A percentile compares a stretch with the other conserved stretches of the same genome.
These are phyloP conservation scores for Rhamphomyia laevipes DNA, from an alignment of 2,888 invertebrate species.

Conservation along the genomic window DNA sequence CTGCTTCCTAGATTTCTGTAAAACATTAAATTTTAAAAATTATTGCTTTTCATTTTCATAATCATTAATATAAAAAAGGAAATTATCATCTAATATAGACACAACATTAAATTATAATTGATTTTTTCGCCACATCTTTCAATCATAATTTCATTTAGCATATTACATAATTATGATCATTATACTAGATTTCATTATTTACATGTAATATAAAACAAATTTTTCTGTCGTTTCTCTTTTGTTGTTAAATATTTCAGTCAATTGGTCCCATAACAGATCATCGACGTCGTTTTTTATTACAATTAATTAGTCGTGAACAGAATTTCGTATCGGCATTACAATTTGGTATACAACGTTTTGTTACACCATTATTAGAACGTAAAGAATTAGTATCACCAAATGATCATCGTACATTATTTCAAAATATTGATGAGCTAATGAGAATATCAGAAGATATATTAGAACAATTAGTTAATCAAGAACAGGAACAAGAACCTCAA, in stretches of 20 bases:
- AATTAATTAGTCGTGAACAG: conserved; percentile 64
- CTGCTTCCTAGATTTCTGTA: too few species aligned
- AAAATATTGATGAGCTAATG: conserved; percentile 70
- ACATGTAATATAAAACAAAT: conserved; percentile 10
- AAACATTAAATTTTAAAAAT: too few species aligned
- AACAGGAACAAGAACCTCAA: conserved; percentile 60
- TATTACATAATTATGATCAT: too few species aligned
- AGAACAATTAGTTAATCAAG: conserved; percentile 60
- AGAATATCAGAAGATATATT: conserved; percentile 69
- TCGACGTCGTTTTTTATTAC: conserved; percentile 59
- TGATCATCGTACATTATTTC: conserved; percentile 70
- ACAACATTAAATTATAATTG: too few species aligned
- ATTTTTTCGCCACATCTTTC: too few species aligned
- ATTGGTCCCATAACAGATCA: conserved; percentile 39
- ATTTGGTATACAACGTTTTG: conserved; percentile 67
- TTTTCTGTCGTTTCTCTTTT: conserved; percentile 1
- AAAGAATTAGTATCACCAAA: conserved; percentile 62
- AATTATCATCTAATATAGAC: too few species aligned
- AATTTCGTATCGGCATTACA: conserved; percentile 67
- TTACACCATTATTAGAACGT: conserved; percentile 60
- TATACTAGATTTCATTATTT: not conserved
- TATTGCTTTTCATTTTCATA: too few species aligned
- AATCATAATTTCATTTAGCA: too few species aligned
- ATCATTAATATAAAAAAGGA: too few species aligned
- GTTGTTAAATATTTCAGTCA: conserved; percentile 30